These are phyloP conservation scores for Malaclemys terrapin DNA, from an alignment of 2,113 vertebrate genomes.

Conservation along the genomic window DNA sequence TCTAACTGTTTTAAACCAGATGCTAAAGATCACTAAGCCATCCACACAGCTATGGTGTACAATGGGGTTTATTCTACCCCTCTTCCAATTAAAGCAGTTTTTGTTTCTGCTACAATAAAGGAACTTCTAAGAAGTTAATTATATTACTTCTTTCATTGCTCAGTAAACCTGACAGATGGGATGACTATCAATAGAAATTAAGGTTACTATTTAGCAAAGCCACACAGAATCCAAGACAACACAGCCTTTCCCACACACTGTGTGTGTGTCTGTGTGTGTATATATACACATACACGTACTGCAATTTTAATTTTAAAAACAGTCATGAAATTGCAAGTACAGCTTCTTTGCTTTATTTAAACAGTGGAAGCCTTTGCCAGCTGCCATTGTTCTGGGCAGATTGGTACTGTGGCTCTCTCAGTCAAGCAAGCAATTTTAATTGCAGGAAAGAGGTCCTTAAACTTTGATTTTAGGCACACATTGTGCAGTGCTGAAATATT, in stretches of 20 bases:
- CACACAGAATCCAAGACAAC: not conserved
- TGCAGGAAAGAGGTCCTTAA: not conserved
- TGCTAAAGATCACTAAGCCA: not conserved
- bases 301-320: not conserved
- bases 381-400: not conserved
- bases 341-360: not conserved
- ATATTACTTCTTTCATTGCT: not conserved
- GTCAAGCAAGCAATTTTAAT: conserved; percentile 24
- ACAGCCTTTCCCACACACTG: not conserved
- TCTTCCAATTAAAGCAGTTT: not conserved
- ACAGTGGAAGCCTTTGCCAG: not conserved
- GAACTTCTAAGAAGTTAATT: not conserved
- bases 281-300: not conserved
- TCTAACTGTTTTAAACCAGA: not conserved
- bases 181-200: not conserved
- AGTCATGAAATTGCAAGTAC: not conserved
- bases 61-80: not conserved
- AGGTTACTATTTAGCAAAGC: not conserved
- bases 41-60: not conserved
- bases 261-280: not conserved
- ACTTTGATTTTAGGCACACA: conserved; percentile 24
- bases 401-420: not conserved
- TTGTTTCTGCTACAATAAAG: not conserved
- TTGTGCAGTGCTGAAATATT: conserved; percentile 22
- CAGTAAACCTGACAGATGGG: not conserved